Evolutionary conservation across 2,113 vertebrate genomes (phyloP), one percentile per base, ranked within the genome.

Genomic region (Excalfactoria chinensis): DNA sequence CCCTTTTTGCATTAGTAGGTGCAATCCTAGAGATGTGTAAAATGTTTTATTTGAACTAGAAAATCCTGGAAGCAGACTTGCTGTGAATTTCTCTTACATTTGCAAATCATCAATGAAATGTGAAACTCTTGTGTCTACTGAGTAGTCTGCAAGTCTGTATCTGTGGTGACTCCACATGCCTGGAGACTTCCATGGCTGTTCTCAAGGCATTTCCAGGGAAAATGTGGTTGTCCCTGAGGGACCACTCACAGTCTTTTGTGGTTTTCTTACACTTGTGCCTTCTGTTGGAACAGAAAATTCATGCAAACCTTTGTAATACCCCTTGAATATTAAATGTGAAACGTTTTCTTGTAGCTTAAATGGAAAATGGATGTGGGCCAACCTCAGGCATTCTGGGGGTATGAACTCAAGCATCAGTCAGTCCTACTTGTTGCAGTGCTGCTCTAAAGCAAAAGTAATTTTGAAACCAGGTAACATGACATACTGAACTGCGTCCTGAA

Each of bases 41-140:
- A 96, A 94, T 71, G 49, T 89, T 95, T 70, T 73, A 46, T 92
- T 91, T 90, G 59, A 91, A 91, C 82, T 96, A 91, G 68, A 94
- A 93, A 95, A 90, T 90, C 40, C 66, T 90, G 91, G 66, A 82
- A 89, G n/a, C 81, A 86, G 82, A 81, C 75, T 90, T 66, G 74
- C 69, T 84, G 88, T 89, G 93, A 94, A 64, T 84, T 96, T 81
- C 82, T 51, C 43, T 74, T 88, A 43, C 75, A 34, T 90, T 94
- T 90, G 86, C 78, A 89, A 94, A 92, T 91, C 68, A 83, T 59
- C 89, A 77, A 46, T 5, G 18, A 85, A 70, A 85, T 4, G 7
- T 75, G 86, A 82, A 84, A 56, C 64, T 85, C 46, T 7, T 48
- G 35, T 70, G 76, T 81, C 90, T 92, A 55, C 77, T 81, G 90